These are phyloP conservation scores for Enteromius mattozi DNA, from an alignment of 2,797 vertebrate species.

Conservation along the genomic window DNA sequence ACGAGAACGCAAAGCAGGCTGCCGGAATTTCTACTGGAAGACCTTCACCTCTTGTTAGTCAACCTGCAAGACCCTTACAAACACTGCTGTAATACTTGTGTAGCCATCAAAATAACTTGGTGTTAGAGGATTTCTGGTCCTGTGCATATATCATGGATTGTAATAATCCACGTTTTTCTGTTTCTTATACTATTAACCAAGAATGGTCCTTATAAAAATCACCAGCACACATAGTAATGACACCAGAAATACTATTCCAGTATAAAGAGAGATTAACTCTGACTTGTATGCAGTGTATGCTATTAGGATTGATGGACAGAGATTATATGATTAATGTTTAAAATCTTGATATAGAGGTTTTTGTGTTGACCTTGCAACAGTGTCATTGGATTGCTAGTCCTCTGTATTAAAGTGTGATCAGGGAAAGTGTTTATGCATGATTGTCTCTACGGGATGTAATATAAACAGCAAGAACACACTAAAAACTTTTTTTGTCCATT, in stretches of 20 bases:
- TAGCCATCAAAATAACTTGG: not conserved
- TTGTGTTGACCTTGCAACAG: not conserved
- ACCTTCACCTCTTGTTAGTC: slow-evolving; percentile 82
- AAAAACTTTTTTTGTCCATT: not conserved
- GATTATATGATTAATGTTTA: not conserved
- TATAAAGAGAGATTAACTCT: not conserved
- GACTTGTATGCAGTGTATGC: not conserved
- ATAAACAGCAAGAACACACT: not conserved
- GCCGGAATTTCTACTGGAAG: slow-evolving; percentile 86
- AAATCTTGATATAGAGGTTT: not conserved
- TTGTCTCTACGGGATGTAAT: not conserved
- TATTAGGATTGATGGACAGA: not conserved
- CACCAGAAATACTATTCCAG: not conserved
- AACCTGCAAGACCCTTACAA: not conserved
- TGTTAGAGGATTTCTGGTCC: not conserved
- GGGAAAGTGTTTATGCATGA: not conserved
- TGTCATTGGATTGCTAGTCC: not conserved
- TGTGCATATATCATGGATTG: not conserved
- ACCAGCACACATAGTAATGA: not conserved
- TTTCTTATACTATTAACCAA: not conserved
- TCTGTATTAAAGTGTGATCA: slow-evolving; percentile 34
- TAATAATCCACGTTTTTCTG: not conserved
- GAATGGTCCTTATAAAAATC: not conserved
- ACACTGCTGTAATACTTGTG: not conserved
- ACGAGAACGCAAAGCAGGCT: slow-evolving; percentile 80